Evolutionary conservation across 2,113 vertebrate genomes (phyloP).

Genomic region (Erinaceus europaeus): DNA sequence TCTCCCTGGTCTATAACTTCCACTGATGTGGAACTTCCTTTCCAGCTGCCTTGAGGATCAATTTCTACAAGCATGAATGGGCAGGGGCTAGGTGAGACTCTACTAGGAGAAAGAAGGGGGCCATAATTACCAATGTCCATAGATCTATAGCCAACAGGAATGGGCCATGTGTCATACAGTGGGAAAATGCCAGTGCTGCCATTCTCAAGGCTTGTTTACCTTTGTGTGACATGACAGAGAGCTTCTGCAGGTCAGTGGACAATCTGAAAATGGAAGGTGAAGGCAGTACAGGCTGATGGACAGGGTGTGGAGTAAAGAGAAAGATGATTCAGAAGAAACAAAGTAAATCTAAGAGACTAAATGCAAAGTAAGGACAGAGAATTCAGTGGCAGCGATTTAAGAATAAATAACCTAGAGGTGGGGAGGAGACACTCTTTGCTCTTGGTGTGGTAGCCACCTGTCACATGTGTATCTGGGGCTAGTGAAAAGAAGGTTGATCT

Average conservation of each 20-base stretch:
- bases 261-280: not conserved
- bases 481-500: not conserved
- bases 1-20: not conserved
- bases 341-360: not conserved
- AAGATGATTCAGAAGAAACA: not conserved
- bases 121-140: rapidly evolving
- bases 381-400: not conserved
- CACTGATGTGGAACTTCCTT: not conserved
- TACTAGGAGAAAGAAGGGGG: not conserved
- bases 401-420: not conserved
- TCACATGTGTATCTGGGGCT: not conserved
- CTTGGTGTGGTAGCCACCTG: not conserved
- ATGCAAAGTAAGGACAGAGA: not conserved
- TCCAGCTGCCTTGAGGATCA: no score
- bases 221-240: not conserved
- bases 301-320: not conserved
- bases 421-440: not conserved
- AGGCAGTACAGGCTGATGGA: rapidly evolving
- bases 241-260: no score
- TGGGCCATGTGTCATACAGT: rapidly evolving
- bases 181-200: not conserved
- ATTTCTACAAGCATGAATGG: not conserved
- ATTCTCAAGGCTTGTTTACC: not conserved
- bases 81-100: not conserved
- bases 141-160: rapidly evolving